Evolutionary conservation across 2,797 vertebrate species (phyloP).

Genomic region (Hippocampus kuda): DNA sequence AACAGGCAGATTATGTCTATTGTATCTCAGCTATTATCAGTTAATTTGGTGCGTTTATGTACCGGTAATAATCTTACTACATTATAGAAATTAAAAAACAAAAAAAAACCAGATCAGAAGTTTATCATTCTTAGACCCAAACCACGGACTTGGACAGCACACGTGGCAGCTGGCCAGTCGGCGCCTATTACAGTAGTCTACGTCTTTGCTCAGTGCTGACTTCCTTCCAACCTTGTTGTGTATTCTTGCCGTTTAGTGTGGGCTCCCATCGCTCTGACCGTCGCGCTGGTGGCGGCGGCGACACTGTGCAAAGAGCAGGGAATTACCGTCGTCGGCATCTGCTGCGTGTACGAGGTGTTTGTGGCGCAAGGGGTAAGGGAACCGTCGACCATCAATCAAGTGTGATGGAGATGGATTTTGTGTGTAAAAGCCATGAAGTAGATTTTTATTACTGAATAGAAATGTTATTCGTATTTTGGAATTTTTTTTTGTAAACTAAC

Average conservation of each 20-base stretch:
- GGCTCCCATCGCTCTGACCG: constrained; percentile 85
- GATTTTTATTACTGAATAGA: no score
- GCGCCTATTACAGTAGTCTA: not conserved
- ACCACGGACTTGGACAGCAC: not conserved
- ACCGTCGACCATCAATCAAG: not conserved
- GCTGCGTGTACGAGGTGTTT: constrained; percentile 95
- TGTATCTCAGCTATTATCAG: not conserved
- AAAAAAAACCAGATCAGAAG: not conserved
- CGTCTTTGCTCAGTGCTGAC: not conserved
- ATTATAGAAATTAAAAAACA: not conserved
- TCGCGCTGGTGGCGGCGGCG: constrained; percentile 85
- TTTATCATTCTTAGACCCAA: not conserved
- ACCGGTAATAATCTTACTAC: not conserved
- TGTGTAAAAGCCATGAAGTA: no score
- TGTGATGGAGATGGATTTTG: no score
- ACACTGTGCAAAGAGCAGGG: constrained; percentile 97
- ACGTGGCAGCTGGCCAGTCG: not conserved
- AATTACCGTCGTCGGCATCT: constrained; percentile 96
- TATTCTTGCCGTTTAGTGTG: constrained; percentile 68
- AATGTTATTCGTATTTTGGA: no score
- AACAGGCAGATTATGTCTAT: no score
- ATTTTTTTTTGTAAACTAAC: no score
- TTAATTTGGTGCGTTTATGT: not conserved
- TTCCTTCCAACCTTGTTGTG: not conserved
- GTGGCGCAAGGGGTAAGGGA: constrained; percentile 89